Evolutionary conservation across 2,888 invertebrate genomes (phyloP).

Genomic region (Acronicta aceris): DNA sequence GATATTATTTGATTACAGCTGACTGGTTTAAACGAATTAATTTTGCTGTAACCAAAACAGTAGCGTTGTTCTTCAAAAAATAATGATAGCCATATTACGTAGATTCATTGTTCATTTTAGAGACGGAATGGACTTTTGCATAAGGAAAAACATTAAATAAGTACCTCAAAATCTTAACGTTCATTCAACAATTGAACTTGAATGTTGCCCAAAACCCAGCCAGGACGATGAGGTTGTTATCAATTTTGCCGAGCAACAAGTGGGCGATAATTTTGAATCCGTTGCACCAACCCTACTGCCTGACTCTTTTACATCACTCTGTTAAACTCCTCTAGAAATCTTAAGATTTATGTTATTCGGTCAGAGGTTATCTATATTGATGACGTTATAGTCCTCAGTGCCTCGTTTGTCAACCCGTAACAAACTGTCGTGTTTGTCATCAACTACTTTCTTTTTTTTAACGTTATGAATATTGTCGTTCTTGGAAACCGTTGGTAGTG

Average conservation of each 20-base stretch:
- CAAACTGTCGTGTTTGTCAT: slow-evolving; percentile 65
- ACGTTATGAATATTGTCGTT: slow-evolving; percentile 68
- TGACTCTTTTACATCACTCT: slow-evolving; percentile 68
- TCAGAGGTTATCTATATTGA: slow-evolving; percentile 64
- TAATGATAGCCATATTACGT: too few species aligned
- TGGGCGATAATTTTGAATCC: slow-evolving; percentile 87
- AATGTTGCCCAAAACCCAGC: slow-evolving; percentile 77
- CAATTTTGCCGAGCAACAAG: slow-evolving; percentile 87
- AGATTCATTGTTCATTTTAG: too few species aligned
- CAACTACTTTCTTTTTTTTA: slow-evolving; percentile 55
- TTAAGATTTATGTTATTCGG: slow-evolving; percentile 58
- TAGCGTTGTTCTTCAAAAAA: too few species aligned
- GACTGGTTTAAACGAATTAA: too few species aligned
- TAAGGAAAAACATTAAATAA: too few species aligned
- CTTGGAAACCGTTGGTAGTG: slow-evolving; percentile 68
- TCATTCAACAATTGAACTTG: slow-evolving; percentile 70
- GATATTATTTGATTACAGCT: too few species aligned
- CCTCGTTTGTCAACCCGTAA: slow-evolving; percentile 61
- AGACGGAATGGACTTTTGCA: too few species aligned
- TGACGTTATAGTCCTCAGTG: slow-evolving; percentile 54
- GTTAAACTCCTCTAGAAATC: slow-evolving; percentile 60
- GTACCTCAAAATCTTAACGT: too few species aligned
- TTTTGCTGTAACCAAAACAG: too few species aligned
- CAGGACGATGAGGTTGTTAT: slow-evolving; percentile 82
- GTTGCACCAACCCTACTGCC: slow-evolving; percentile 73